Conservation (phyloP, 2,888 invertebrate species). For the Anarsia innoxiella region DNA sequence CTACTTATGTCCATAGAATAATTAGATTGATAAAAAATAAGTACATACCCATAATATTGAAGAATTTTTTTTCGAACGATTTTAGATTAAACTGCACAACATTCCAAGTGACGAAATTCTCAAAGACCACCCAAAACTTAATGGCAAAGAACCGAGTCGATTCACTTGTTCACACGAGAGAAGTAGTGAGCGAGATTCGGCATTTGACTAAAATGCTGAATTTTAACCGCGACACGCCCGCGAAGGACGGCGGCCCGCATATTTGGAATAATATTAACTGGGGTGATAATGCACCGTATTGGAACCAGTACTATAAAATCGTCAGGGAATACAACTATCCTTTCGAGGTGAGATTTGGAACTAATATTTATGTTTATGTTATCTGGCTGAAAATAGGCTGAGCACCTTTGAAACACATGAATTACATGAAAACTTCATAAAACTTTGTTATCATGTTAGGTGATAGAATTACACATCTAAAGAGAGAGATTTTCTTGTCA, state of each 20-base stretch:
- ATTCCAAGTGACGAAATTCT: slow-evolving; percentile 54
- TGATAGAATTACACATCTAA: no score
- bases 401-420: no score
- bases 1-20: neutral
- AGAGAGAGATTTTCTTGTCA: no score
- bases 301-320: slow-evolving; percentile 62
- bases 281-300: slow-evolving; percentile 66
- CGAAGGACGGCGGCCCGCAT: slow-evolving; percentile 20
- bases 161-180: slow-evolving; percentile 41
- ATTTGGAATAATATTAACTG: slow-evolving; percentile 61
- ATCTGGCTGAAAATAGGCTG: no score
- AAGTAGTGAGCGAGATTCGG: slow-evolving; percentile 52
- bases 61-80: slow-evolving; percentile 14
- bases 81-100: slow-evolving; percentile 60
- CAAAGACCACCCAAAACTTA: slow-evolving; percentile 51
- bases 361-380: no score
- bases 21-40: no score
- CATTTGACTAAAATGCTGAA: slow-evolving; percentile 51
- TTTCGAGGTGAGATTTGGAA: slow-evolving; percentile 48
- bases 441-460: no score
- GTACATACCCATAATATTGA: neutral
- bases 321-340: slow-evolving; percentile 57
- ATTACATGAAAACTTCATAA: no score
- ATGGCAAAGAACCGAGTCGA: slow-evolving; percentile 51
- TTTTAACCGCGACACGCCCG: slow-evolving; percentile 34